Conservation (phyloP, 2,797 vertebrate species). For the Brachyrhaphis roseni region DNA sequence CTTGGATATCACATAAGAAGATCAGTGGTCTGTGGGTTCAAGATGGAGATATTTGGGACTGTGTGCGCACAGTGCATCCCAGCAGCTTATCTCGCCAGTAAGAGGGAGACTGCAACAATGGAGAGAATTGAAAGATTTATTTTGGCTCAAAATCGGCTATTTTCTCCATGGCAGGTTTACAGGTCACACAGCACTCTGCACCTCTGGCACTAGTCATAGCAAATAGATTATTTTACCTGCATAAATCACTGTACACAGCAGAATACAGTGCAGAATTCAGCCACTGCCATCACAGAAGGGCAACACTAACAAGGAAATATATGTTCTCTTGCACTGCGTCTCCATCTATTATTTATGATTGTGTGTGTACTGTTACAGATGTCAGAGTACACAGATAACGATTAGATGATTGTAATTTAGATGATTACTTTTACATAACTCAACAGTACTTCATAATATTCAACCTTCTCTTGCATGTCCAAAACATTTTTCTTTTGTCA, state of each 20-base stretch:
- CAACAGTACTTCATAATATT: neutral
- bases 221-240: constrained; percentile 23
- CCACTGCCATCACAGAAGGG: neutral
- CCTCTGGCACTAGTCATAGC: constrained; percentile 4
- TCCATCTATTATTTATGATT: neutral
- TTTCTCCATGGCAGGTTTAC: constrained; percentile 20
- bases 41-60: constrained; percentile 31
- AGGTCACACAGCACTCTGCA: constrained; percentile 18
- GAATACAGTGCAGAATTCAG: constrained; percentile 5
- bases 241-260: constrained; percentile 8
- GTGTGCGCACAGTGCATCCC: constrained; percentile 3
- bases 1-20: constrained; percentile 6
- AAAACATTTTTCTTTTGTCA: neutral
- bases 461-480: neutral
- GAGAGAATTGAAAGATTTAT: constrained; percentile 40
- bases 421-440: neutral
- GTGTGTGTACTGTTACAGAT: neutral
- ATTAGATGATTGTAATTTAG: neutral
- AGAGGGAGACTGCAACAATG: constrained; percentile 30
- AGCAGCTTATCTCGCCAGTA: constrained; percentile 24
- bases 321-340: neutral
- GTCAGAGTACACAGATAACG: neutral
- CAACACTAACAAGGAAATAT: neutral
- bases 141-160: constrained; percentile 20
- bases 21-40: constrained; percentile 19